Conservation (phyloP, 2,113 vertebrate species). For the Formicarius rufipectus region DNA sequence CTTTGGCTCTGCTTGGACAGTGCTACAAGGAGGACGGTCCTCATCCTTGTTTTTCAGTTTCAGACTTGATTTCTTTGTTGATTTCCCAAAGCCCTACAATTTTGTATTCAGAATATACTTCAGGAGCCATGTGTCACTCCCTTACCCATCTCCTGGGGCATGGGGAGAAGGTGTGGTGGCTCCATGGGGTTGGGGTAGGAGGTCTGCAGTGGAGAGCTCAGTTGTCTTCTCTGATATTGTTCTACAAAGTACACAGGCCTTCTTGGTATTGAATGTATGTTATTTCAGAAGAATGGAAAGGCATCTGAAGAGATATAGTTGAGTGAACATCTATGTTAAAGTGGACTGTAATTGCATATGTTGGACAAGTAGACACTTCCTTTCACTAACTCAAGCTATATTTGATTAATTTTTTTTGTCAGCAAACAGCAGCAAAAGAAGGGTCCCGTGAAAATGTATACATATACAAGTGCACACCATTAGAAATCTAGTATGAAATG, state of each 20-base stretch:
- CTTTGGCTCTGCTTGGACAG: not conserved
- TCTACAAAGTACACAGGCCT: not conserved
- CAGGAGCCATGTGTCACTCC: not conserved
- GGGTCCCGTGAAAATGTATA: not conserved
- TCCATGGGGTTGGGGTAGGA: not conserved
- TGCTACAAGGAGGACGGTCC: not conserved
- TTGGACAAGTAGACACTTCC: not conserved
- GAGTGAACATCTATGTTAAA: not conserved
- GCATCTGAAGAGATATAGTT: not conserved
- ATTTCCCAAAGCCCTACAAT: not conserved
- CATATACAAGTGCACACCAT: not conserved
- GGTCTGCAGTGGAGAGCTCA: not conserved
- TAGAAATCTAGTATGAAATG: not conserved
- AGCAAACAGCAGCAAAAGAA: not conserved
- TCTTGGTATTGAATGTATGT: not conserved
- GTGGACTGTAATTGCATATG: not conserved
- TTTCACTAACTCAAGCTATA: not conserved
- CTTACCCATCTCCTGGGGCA: not conserved
- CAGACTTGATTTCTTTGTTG: not conserved
- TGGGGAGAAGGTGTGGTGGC: not conserved
- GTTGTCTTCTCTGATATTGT: not conserved
- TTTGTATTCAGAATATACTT: not conserved
- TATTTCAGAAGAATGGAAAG: not conserved
- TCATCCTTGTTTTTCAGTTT: not conserved
- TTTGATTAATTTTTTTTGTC: not conserved